phyloP scores from a whole-genome alignment of 1,140 invertebrate species.

The Bemisia tabaci region DNA sequence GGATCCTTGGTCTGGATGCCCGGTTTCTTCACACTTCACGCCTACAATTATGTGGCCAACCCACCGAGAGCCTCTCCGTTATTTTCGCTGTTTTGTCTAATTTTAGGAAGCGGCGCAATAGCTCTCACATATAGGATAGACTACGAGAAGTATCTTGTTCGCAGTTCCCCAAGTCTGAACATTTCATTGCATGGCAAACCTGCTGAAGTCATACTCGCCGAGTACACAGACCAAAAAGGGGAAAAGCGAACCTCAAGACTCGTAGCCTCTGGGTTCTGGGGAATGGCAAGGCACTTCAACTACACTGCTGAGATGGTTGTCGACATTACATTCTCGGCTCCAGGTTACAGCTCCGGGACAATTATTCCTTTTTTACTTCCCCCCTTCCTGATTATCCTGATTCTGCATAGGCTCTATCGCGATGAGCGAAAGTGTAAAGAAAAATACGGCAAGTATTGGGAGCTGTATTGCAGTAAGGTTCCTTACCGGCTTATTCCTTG shows the following conservation, averaged over 20 bases:
- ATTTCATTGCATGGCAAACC: constrained; percentile 37
- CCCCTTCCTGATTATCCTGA: constrained; percentile 36
- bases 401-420: constrained; percentile 38
- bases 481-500: constrained; percentile 41
- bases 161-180: constrained; percentile 25
- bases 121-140: constrained; percentile 35
- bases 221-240: constrained; percentile 27
- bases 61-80: constrained; percentile 22
- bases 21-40: constrained; percentile 37
- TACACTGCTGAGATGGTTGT: constrained; percentile 43
- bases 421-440: constrained; percentile 42
- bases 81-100: constrained; percentile 24
- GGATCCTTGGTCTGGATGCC: constrained; percentile 43
- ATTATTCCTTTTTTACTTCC: constrained; percentile 39
- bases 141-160: constrained; percentile 15
- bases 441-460: constrained; percentile 44
- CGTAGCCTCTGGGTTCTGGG: constrained; percentile 44
- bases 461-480: constrained; percentile 38
- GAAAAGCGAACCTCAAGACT: constrained; percentile 26
- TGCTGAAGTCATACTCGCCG: constrained; percentile 34
- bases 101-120: constrained; percentile 31
- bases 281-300: constrained; percentile 42
- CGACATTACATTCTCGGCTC: constrained; percentile 29
- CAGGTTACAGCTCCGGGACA: constrained; percentile 23
- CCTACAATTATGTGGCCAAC: constrained; percentile 39